Conservation (phyloP, 2,113 vertebrate species). For the Hydrochoerus hydrochaeris region DNA sequence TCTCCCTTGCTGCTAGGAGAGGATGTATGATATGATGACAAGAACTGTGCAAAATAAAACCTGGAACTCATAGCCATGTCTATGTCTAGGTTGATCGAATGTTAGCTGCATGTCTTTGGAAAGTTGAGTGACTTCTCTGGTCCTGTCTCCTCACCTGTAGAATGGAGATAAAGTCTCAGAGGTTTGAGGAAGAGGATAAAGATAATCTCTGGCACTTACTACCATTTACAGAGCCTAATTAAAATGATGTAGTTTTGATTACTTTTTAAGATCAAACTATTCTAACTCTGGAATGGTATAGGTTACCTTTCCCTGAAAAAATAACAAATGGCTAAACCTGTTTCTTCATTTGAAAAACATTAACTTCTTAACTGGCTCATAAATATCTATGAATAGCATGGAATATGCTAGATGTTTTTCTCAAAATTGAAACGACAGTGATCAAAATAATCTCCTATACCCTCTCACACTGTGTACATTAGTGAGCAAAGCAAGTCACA, state of each 20-base stretch:
- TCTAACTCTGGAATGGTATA: not conserved
- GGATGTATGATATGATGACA: not conserved
- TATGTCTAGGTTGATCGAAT: not conserved
- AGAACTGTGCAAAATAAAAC: not conserved
- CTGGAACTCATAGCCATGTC: not conserved
- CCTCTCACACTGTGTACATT: not conserved
- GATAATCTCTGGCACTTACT: not conserved
- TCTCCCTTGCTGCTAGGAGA: not conserved
- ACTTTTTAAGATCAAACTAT: not conserved
- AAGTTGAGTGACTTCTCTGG: not conserved
- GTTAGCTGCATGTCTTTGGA: not conserved
- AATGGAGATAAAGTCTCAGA: not conserved
- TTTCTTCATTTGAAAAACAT: not conserved
- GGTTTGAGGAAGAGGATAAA: not conserved
- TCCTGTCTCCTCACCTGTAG: not conserved
- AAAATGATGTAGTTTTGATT: not conserved
- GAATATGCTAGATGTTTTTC: not conserved
- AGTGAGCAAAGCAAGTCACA: not conserved
- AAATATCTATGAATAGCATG: not conserved
- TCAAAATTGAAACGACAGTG: not conserved
- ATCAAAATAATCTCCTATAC: not conserved
- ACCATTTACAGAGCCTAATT: not conserved
- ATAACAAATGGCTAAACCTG: not conserved
- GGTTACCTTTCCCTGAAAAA: not conserved
- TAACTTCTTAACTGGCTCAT: not conserved